A percentile compares a stretch with the other conserved stretches of the same genome.
Conservation (phyloP, 2,797 vertebrate species). For the Chloroceryle inda region DNA sequence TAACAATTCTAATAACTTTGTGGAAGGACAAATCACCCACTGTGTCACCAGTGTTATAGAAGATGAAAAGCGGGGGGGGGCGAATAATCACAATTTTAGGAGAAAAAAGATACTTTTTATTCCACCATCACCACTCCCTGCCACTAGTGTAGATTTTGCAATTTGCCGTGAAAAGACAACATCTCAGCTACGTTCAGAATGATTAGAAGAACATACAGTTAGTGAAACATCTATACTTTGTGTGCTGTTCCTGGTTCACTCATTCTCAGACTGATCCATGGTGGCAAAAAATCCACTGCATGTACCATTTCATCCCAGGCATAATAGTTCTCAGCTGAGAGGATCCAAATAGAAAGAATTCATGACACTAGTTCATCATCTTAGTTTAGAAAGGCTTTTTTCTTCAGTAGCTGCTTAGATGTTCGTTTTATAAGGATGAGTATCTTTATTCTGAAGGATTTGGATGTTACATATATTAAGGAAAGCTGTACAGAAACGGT, state of each 20-base stretch:
- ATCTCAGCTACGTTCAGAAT: neutral
- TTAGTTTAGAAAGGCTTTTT: neutral
- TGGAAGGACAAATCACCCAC: neutral
- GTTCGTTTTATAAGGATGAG: neutral
- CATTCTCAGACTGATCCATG: neutral
- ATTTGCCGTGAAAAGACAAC: neutral
- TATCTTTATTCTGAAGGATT: neutral
- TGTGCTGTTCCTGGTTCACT: neutral
- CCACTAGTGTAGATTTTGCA: neutral
- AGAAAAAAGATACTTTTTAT: neutral
- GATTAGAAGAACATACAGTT: neutral
- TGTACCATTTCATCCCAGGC: neutral
- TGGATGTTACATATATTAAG: neutral
- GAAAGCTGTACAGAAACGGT: neutral
- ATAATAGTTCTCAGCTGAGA: neutral
- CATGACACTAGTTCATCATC: neutral
- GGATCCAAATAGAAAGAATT: neutral
- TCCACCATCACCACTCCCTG: too few species aligned
- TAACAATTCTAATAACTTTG: neutral
- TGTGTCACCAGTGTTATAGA: neutral
- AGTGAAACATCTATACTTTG: neutral
- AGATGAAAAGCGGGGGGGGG: neutral
- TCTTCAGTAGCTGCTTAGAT: neutral
- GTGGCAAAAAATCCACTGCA: neutral
- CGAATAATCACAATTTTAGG: neutral